Evolutionary conservation across 2,888 invertebrate species (phyloP).

Genomic region (Diaprepes abbreviatus): DNA sequence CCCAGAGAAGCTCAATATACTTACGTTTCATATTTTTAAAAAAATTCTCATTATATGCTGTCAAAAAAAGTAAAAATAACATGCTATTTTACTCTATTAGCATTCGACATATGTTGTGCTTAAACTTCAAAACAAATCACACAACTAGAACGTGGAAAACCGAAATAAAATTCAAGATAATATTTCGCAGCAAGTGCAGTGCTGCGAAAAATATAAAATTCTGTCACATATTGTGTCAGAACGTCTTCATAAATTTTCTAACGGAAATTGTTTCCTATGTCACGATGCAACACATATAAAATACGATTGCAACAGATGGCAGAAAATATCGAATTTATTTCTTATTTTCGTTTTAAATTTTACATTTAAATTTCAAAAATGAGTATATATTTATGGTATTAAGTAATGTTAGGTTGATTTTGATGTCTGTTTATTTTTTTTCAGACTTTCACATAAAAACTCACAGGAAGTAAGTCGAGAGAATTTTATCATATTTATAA

Average conservation of each 20-base stretch:
- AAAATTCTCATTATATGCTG: no score
- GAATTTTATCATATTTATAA: no score
- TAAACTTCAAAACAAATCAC: slow-evolving; percentile 11
- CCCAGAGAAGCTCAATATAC: no score
- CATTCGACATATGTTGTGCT: background rate
- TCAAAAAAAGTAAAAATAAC: no score
- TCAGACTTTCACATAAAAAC: no score
- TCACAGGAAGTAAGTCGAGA: no score
- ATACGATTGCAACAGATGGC: slow-evolving; percentile 21
- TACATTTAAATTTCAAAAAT: no score
- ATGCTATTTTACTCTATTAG: background rate
- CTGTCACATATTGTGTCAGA: slow-evolving; percentile 18
- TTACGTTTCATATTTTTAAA: no score
- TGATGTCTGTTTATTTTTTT: no score
- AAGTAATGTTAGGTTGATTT: no score
- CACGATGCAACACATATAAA: slow-evolving; percentile 18
- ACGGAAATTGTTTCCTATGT: slow-evolving; percentile 18
- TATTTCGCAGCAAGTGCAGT: slow-evolving; percentile 6
- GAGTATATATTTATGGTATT: no score
- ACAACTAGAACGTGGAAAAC: background rate
- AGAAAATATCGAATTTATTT: background rate
- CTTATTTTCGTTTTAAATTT: slow-evolving; percentile 1
- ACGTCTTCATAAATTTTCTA: slow-evolving; percentile 19
- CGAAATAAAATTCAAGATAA: slow-evolving; percentile 20
- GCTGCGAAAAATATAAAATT: slow-evolving; percentile 16